Base-by-base conservation (phyloP, 1,140 invertebrate species). In the Pseudoatta argentina region DNA sequence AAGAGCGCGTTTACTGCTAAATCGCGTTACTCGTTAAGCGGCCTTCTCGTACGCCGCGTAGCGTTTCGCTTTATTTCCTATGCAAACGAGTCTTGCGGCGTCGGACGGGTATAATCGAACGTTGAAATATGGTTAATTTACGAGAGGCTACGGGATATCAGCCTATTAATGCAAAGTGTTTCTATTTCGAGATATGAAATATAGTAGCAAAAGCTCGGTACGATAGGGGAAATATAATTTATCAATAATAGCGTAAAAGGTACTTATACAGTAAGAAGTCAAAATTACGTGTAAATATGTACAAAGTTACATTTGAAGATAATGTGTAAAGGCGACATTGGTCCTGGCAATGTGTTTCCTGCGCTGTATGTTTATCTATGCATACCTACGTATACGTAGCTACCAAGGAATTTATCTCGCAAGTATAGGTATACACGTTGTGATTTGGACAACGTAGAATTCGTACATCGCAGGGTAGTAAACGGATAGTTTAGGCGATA, bases 21-120 rank as follows among this genome's bases (percentile, higher is more conserved):
- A 89, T 76, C 87, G 83, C 71, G 61, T 89, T 89, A 86, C 83
- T 86, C 73, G 69, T 86, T 89, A 86, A 86, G 86, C 64, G 69
- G 18, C 57, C 66, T 83, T 81, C 12, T 71, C 73, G 86, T 67
- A 55, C 76, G 30, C 24, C 44, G 53, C 66, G 59, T 44, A 72
- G 87, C 79, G 86, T 91, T 91, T 92, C 91, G 89, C 87, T 92
- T 92, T 89, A 92, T 92, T 89, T 85, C 51, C 77, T 89, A 93
- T 93, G 92, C 91, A 93, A 93, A 93, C 87, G 87, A 73, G 90
- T 76, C 86, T 73, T 83, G 87, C 57, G 79, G 53, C 72, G 59
- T 48, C 75, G 72, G 72, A 89, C 61, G 51, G 86, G 66, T 76
- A 55, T 88, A 87, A 89, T 83, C 79, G 79, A 83, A 83, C 24